Evolutionary conservation across 2,888 invertebrate species (phyloP).

Genomic region (Frankliniella fusca): DNA sequence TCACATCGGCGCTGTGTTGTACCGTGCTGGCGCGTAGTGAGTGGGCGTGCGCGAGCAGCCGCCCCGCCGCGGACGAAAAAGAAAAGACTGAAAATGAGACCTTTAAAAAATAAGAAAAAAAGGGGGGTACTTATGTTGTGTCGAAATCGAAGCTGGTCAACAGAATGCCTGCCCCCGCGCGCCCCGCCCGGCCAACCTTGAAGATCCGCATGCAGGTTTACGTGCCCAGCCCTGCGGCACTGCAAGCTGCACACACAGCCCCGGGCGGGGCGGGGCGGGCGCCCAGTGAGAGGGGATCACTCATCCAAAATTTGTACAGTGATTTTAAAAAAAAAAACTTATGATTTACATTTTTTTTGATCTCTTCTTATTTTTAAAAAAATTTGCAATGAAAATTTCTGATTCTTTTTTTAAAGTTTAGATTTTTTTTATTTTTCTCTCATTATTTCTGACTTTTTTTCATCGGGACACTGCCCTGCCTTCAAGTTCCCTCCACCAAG

Average conservation of each 20-base stretch:
- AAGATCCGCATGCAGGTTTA: too few relatives aligned
- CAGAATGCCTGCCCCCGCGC: neutral
- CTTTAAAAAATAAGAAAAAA: neutral
- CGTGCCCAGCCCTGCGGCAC: too few relatives aligned
- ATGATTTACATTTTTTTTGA: too few relatives aligned
- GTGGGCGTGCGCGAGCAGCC: neutral
- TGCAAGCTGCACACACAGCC: too few relatives aligned
- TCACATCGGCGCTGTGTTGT: neutral
- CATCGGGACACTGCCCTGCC: neutral
- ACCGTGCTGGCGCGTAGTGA: neutral
- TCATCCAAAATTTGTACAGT: too few relatives aligned
- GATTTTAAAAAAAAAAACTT: too few relatives aligned
- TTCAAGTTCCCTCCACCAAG: neutral
- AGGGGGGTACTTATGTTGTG: slow-evolving; percentile 5
- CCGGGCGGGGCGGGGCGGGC: neutral
- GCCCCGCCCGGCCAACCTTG: too few relatives aligned
- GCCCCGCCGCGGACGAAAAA: neutral
- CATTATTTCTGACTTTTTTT: too few relatives aligned
- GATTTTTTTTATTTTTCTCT: too few relatives aligned
- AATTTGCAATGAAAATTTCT: too few relatives aligned
- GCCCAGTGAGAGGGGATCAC: neutral
- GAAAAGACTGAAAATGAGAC: neutral
- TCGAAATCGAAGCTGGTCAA: slow-evolving; percentile 3
- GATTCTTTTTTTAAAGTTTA: too few relatives aligned
- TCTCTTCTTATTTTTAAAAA: too few relatives aligned